A percentile compares a stretch with the other conserved stretches of the same genome.
Conservation (phyloP, 2,797 vertebrate species). For the Meda fulgida region DNA sequence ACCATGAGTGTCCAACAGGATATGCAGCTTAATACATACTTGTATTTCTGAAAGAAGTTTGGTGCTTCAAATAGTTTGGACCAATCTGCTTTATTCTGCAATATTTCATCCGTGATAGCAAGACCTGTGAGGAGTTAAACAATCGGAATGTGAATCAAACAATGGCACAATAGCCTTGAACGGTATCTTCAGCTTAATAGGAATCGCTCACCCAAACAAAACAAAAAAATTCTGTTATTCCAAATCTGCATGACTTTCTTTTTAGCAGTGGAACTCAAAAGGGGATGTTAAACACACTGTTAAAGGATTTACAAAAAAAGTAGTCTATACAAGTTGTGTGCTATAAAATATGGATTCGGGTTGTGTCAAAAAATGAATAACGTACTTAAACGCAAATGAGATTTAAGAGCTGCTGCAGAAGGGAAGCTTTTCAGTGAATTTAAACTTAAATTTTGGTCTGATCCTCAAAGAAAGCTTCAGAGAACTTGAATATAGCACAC, state of each 20-base stretch:
- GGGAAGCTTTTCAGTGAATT: not conserved
- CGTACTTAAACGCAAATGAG: not conserved
- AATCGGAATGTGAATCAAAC: slow-evolving; percentile 13
- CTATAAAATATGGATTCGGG: too few relatives aligned
- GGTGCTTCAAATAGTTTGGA: slow-evolving; percentile 93
- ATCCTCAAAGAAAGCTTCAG: not conserved
- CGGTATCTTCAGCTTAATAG: not conserved
- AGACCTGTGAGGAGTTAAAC: slow-evolving; percentile 75
- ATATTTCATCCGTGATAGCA: slow-evolving; percentile 89
- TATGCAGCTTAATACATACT: slow-evolving; percentile 92
- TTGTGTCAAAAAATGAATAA: too few relatives aligned
- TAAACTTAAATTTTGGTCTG: too few relatives aligned
- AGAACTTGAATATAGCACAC: not conserved
- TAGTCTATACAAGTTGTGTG: not conserved
- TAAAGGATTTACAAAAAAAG: not conserved
- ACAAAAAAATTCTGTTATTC: not conserved
- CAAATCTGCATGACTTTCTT: not conserved
- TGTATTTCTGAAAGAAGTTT: slow-evolving; percentile 96
- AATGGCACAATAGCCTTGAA: not conserved
- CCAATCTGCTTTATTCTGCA: slow-evolving; percentile 91
- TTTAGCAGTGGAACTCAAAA: not conserved
- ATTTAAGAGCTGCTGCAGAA: not conserved
- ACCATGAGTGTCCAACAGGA: slow-evolving; percentile 70
- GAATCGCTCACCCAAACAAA: not conserved
- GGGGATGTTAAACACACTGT: not conserved